These are phyloP conservation scores for Oryzias javanicus DNA, from an alignment of 2,113 vertebrate species.

Conservation along the genomic window DNA sequence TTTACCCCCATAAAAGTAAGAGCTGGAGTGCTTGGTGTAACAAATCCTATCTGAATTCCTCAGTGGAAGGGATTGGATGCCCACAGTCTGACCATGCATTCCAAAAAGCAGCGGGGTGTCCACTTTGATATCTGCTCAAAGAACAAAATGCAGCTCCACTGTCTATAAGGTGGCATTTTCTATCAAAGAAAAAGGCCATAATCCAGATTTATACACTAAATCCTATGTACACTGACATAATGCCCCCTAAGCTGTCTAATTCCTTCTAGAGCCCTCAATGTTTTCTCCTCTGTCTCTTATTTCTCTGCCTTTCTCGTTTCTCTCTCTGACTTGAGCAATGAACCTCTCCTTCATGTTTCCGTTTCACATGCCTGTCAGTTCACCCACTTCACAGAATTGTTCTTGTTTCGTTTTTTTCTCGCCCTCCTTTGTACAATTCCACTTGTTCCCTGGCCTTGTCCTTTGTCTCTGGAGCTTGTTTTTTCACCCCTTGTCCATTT, in stretches of 20 bases:
- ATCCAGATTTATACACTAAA: conserved; percentile 75
- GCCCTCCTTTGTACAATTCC: conserved; percentile 14
- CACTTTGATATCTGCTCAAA: conserved; percentile 59
- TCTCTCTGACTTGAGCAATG: conserved; percentile 21
- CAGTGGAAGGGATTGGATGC: conserved; percentile 47
- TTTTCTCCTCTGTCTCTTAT: conserved; percentile 57
- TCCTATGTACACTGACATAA: conserved; percentile 77
- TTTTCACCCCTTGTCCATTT: conserved; percentile 29
- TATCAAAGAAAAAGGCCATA: conserved; percentile 76
- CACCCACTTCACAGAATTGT: conserved; percentile 52
- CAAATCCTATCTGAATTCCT: conserved; percentile 59
- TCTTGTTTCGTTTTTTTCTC: conserved; percentile 17
- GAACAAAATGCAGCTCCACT: conserved; percentile 60
- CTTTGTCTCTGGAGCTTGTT: conserved; percentile 32
- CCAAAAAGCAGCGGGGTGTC: conserved; percentile 48
- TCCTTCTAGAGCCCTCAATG: conserved; percentile 64
- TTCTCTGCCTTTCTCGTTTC: conserved; percentile 32
- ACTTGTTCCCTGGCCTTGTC: conserved; percentile 33
- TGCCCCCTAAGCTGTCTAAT: conserved; percentile 77
- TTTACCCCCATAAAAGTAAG: conserved; percentile 28
- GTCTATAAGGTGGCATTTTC: conserved; percentile 73
- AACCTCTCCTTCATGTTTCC: conserved; percentile 36
- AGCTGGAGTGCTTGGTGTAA: conserved; percentile 32
- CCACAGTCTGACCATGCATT: conserved; percentile 57
- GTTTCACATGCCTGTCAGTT: conserved; percentile 48